Evolutionary conservation across 2,888 invertebrate genomes (phyloP).

Genomic region (Orgyia antiqua): DNA sequence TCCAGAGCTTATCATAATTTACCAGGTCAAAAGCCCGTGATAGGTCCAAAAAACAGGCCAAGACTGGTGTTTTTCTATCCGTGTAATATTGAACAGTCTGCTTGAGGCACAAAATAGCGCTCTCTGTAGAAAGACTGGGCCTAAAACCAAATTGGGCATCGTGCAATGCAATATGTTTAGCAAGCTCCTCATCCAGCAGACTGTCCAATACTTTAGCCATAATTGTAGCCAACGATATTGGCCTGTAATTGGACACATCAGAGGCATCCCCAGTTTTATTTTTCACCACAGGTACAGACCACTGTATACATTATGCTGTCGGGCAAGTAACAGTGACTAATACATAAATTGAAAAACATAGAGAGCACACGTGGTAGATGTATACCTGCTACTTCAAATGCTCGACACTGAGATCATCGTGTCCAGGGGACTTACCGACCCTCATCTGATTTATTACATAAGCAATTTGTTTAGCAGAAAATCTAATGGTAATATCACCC

Average conservation of each 20-base stretch:
- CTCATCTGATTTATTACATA: background rate
- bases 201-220: slow-evolving; percentile 4
- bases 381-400: too few relatives aligned
- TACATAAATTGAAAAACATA: too few relatives aligned
- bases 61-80: too few relatives aligned
- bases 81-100: too few relatives aligned
- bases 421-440: background rate
- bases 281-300: slow-evolving; percentile 1
- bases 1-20: too few relatives aligned
- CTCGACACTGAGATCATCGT: too few relatives aligned
- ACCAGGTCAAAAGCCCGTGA: too few relatives aligned
- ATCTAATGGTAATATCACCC: background rate
- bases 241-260: slow-evolving; percentile 5
- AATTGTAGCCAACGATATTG: slow-evolving; percentile 8
- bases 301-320: background rate
- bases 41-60: too few relatives aligned
- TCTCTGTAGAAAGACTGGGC: background rate
- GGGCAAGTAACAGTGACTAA: too few relatives aligned
- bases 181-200: too few relatives aligned
- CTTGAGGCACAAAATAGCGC: background rate
- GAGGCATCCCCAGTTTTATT: slow-evolving; percentile 7
- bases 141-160: slow-evolving; percentile 3
- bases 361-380: too few relatives aligned
- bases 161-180: background rate
- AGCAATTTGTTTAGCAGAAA: background rate